Conservation (phyloP, 2,888 invertebrate genomes). For the Pardosa pseudoannulata region DNA sequence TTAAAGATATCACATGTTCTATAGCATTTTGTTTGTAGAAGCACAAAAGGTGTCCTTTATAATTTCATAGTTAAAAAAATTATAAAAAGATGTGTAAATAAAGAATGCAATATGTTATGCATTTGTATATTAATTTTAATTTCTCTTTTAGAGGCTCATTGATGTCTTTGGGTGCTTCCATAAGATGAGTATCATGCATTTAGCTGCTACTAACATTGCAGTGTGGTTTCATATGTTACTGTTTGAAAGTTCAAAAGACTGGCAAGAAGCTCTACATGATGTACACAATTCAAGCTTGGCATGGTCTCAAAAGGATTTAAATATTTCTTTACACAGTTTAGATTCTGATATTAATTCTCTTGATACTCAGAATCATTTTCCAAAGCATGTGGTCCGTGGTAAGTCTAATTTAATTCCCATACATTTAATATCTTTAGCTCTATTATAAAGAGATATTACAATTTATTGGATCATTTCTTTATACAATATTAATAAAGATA, state of each 20-base stretch:
- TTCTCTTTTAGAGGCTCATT: too few species aligned
- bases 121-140: too few species aligned
- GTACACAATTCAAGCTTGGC: conserved; percentile 43
- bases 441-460: too few species aligned
- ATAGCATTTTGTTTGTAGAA: too few species aligned
- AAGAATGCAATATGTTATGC: too few species aligned
- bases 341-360: conserved; percentile 39
- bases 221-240: conserved; percentile 80
- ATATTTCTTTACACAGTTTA: conserved; percentile 60
- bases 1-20: too few species aligned
- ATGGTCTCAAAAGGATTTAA: conserved; percentile 39
- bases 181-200: conserved; percentile 78
- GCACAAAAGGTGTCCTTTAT: too few species aligned
- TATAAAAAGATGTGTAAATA: too few species aligned
- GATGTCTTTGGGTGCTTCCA: conserved; percentile 57
- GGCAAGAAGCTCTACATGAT: conserved; percentile 77
- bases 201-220: conserved; percentile 80
- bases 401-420: conserved; percentile 8
- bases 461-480: too few species aligned
- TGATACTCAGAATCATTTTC: conserved; percentile 24
- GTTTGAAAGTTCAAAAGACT: conserved; percentile 80
- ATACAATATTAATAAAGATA: too few species aligned
- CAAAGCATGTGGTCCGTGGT: conserved; percentile 48
- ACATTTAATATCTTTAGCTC: too few species aligned
- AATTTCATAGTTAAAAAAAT: too few species aligned